Evolutionary conservation across 1,140 invertebrate species (phyloP), one percentile per base, ranked within the genome.

Genomic region (Apis cerana): DNA sequence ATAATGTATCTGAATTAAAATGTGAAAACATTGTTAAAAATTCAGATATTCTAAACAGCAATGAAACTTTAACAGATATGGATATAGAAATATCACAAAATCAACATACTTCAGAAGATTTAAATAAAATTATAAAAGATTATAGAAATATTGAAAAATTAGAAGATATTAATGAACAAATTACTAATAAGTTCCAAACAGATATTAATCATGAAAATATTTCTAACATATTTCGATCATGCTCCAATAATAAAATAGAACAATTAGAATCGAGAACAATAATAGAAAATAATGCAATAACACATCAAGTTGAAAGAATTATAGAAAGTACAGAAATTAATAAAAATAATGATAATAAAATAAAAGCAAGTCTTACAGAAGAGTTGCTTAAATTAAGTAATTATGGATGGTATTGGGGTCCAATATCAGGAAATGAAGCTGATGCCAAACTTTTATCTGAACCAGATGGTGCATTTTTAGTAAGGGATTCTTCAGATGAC

Each of bases 391-490:
- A 95, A 80, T 88, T 96, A 65, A 95, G 95, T 19, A 95, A 95
- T 84, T 95, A 95, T 92, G 96, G 96, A 56, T 96, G 96, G 96
- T 96, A 96, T 87, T 96, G 96, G 96, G 96, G 96, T 43, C 95
- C 95, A 56, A 94, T 96, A 75, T 96, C 95, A 15, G 92, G 95
- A 48, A 93, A 94, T 65, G 95, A 96, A 91, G 95, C 96, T 43
- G 95, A 96, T 89, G 94, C 95, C 80, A 96, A 96, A 89, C 90
- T 92, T 27, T 58, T 89, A 50, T 88, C 89, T 21, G 89, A 97
- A 91, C 96, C 96, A 50, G 97, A 97, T 92, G 97, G 97, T 78
- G 96, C 97, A 79, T 97, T 97, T 93, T 93, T 97, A 64, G 96
- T 97, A 12, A 94, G 97, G 27, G 97, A 97, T 91, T 97, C 97